Conservation (phyloP, 2,113 vertebrate genomes). For the Poecile atricapillus region DNA sequence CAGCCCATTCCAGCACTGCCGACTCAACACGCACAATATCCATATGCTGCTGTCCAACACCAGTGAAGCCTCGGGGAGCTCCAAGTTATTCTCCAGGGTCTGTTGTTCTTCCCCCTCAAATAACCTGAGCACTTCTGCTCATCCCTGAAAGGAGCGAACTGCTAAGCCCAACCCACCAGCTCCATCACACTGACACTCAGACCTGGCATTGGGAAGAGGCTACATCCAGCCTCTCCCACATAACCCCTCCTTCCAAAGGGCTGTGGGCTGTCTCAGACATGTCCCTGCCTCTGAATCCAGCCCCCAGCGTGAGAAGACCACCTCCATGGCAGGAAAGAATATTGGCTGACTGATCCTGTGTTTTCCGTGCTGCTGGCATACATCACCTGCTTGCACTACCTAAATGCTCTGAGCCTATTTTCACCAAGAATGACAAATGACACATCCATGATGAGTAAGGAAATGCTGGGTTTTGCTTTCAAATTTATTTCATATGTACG, state of each 20-base stretch:
- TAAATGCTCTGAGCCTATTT: constrained; percentile 9
- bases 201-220: not conserved
- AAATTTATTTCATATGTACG: not conserved
- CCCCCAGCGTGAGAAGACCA: accelerated
- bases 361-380: not conserved
- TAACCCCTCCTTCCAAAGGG: not conserved
- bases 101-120: not conserved
- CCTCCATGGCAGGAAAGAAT: not conserved
- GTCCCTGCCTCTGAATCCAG: not conserved
- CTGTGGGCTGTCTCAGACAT: not conserved
- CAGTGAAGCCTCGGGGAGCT: not conserved
- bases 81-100: not conserved
- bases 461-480: not conserved
- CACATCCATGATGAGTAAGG: not conserved
- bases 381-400: not conserved
- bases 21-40: accelerated
- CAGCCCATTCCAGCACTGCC: not conserved
- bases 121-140: not conserved
- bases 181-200: not conserved
- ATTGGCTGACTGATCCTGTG: not conserved
- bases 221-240: not conserved
- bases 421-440: not conserved
- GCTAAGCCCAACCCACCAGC: accelerated
- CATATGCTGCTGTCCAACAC: accelerated
- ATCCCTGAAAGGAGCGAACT: not conserved